A percentile compares a stretch with the other conserved stretches of the same genome.
phyloP scores from a whole-genome alignment of 2,113 vertebrate genomes.

The Atractosteus spatula region DNA sequence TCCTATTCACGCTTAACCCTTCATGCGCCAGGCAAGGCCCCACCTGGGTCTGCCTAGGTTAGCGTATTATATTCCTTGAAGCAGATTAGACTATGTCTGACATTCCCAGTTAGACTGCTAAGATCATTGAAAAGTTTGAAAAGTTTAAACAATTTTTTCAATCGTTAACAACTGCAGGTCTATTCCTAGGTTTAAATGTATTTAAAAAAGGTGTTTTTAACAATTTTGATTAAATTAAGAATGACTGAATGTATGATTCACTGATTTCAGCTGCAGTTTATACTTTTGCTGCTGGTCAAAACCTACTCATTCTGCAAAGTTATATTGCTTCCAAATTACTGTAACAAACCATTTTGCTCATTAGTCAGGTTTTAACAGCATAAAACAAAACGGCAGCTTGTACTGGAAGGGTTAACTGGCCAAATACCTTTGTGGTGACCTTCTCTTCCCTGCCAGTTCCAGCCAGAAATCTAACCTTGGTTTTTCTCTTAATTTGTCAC shows the following conservation, averaged over 20 bases:
- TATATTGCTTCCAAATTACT: neutral
- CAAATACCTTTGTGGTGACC: neutral
- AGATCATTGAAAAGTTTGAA: too few species aligned
- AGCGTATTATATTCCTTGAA: too few species aligned
- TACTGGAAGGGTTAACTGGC: neutral
- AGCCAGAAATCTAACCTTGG: neutral
- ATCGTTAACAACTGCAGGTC: too few species aligned
- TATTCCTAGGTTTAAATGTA: too few species aligned
- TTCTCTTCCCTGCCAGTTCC: neutral
- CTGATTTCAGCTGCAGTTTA: neutral
- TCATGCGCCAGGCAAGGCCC: neutral
- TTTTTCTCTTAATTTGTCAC: slow-evolving; percentile 10
- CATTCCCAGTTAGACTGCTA: too few species aligned
- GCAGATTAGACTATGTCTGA: too few species aligned
- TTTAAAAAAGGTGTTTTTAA: too few species aligned
- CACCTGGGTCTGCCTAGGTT: too few species aligned
- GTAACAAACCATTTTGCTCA: neutral
- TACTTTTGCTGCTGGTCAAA: neutral
- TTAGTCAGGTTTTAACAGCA: neutral
- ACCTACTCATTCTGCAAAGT: neutral
- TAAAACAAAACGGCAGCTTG: too few species aligned
- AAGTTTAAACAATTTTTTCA: too few species aligned
- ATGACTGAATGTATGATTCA: too few species aligned
- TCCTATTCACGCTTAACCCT: neutral
- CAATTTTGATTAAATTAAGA: too few species aligned